phyloP scores from a whole-genome alignment of 2,888 invertebrate genomes.

The Slavum lentiscoides region DNA sequence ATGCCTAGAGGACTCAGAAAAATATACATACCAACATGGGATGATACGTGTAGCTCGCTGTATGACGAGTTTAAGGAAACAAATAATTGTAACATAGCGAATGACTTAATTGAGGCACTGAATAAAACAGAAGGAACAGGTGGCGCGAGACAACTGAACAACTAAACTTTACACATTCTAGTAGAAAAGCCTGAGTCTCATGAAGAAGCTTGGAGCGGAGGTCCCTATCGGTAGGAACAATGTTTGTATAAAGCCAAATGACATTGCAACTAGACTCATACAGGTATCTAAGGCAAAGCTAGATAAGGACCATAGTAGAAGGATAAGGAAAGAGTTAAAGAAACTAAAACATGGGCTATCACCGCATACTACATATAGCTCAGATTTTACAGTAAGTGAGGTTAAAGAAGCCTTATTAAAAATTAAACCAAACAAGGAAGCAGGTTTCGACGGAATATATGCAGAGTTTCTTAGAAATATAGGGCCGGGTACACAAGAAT shows the following conservation, averaged over 20 bases:
- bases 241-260: background rate
- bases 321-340: background rate
- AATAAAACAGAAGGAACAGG: conserved; percentile 3
- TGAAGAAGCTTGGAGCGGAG: conserved; percentile 2
- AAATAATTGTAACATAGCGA: background rate
- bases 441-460: background rate
- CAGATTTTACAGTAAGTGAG: background rate
- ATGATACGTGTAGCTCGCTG: background rate
- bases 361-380: background rate
- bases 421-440: background rate
- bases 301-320: conserved; percentile 3
- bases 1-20: conserved; percentile 28
- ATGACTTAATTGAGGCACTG: conserved; percentile 8
- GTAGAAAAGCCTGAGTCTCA: background rate
- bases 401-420: background rate
- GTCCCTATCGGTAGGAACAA: too few relatives aligned
- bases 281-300: background rate
- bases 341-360: too few relatives aligned
- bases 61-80: conserved; percentile 16
- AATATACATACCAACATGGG: conserved; percentile 34
- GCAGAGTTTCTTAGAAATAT: background rate
- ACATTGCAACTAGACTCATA: conserved; percentile 6
- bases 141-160: background rate
- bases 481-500: background rate
- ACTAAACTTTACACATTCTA: conserved; percentile 10